A percentile compares a stretch with the other conserved stretches of the same genome.
These are phyloP conservation scores for Caenorhabditis sp. DNA, from an alignment of 2,888 invertebrate genomes.

Conservation along the genomic window DNA sequence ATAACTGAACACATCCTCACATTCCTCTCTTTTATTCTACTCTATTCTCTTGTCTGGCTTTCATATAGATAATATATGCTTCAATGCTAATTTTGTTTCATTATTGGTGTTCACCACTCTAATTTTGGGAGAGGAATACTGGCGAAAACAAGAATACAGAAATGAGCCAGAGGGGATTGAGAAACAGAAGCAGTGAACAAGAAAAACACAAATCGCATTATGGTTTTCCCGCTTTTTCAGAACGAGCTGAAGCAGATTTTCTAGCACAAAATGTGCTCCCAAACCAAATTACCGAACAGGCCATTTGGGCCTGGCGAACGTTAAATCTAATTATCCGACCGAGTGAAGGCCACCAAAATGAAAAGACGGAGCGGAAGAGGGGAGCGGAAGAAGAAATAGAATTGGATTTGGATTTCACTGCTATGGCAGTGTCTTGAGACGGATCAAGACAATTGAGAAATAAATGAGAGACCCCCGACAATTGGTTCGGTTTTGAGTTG, in stretches of 20 bases:
- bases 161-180: background rate
- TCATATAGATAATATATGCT: background rate
- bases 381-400: conserved; percentile 19
- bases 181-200: conserved; percentile 1
- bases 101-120: background rate
- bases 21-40: background rate
- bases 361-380: conserved; percentile 13
- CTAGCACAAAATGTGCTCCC: conserved; percentile 33
- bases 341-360: conserved; percentile 19
- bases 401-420: conserved; percentile 34
- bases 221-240: conserved; percentile 13
- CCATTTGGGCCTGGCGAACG: conserved; percentile 53
- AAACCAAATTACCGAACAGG: conserved; percentile 48
- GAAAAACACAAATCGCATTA: conserved; percentile 8
- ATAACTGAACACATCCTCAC: background rate
- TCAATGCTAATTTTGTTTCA: background rate
- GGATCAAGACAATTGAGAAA: conserved; percentile 8
- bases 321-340: conserved; percentile 47
- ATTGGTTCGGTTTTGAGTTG: conserved; percentile 7
- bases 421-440: conserved; percentile 24
- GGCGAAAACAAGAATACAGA: background rate
- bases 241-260: conserved; percentile 21
- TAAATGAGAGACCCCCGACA: too few species aligned
- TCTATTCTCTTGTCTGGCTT: background rate
- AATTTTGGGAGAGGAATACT: background rate